phyloP scores from a whole-genome alignment of 2,113 vertebrate species.

The Vanacampus margaritifer region DNA sequence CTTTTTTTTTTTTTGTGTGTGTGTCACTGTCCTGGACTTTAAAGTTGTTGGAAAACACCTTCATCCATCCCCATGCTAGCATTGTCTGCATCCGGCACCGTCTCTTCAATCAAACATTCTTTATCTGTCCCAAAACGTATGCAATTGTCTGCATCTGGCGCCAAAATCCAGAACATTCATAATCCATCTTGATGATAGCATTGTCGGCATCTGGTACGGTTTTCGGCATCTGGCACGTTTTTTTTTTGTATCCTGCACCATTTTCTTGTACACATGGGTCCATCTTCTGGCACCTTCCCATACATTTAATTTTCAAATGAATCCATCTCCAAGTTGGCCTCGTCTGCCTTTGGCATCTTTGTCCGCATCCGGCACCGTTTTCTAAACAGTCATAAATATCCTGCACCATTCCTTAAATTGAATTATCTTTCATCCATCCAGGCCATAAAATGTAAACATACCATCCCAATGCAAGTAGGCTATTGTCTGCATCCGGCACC shows the following conservation, averaged over 20 bases:
- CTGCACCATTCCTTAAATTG: too few species aligned
- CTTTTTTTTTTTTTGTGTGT: constrained; percentile 21
- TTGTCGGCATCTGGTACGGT: background rate
- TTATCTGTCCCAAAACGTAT: constrained; percentile 2
- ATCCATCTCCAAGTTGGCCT: background rate
- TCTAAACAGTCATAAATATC: too few species aligned
- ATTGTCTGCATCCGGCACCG: background rate
- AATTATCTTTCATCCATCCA: too few species aligned
- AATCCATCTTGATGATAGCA: constrained; percentile 2
- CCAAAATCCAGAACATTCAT: background rate
- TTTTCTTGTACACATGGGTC: too few species aligned
- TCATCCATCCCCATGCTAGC: background rate
- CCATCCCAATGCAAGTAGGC: background rate
- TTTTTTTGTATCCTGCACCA: too few species aligned
- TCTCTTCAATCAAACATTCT: background rate
- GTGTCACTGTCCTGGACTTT: constrained; percentile 28
- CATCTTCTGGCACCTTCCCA: background rate
- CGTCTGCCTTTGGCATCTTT: background rate
- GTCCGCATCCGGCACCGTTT: too few species aligned
- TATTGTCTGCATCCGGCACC: too few species aligned
- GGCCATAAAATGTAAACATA: background rate
- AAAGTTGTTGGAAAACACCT: background rate
- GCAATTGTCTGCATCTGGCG: background rate
- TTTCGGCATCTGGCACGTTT: too few species aligned
- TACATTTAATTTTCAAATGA: background rate